These are phyloP conservation scores for Masticophis lateralis DNA, from an alignment of 2,797 vertebrate genomes.

Conservation along the genomic window DNA sequence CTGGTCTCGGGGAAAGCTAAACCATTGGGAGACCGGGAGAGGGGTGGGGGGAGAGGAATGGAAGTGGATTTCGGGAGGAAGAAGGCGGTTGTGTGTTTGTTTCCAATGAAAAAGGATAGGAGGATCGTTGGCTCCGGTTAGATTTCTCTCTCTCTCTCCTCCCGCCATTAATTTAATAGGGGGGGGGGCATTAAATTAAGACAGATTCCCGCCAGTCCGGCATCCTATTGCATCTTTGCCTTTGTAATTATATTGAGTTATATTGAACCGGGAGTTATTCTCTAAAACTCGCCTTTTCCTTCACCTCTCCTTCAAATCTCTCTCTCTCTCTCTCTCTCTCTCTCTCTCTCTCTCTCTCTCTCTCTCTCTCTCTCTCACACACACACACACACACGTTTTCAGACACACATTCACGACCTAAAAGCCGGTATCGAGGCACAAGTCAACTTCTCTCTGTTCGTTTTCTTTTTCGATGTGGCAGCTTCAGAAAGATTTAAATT, in stretches of 20 bases:
- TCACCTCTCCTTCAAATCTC: background rate
- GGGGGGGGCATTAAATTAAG: no score
- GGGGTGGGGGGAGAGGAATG: fast-evolving
- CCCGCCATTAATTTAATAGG: background rate
- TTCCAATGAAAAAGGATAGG: background rate
- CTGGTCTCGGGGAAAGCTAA: background rate
- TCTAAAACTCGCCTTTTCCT: background rate
- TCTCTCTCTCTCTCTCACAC: background rate
- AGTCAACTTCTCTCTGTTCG: background rate
- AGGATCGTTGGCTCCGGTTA: no score
- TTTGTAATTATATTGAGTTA: no score
- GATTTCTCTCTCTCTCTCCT: background rate
- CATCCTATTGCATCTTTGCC: background rate
- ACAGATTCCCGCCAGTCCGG: no score
- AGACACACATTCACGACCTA: background rate
- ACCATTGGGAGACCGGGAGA: no score
- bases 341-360: background rate
- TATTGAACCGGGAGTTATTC: background rate
- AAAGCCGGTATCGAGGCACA: background rate
- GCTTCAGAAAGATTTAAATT: background rate
- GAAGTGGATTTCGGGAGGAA: background rate
- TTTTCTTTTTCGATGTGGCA: background rate
- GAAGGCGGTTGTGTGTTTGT: no score
- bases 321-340: background rate
- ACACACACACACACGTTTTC: background rate